Evolutionary conservation across 2,888 invertebrate genomes (phyloP).

Genomic region (Oscheius sp.): DNA sequence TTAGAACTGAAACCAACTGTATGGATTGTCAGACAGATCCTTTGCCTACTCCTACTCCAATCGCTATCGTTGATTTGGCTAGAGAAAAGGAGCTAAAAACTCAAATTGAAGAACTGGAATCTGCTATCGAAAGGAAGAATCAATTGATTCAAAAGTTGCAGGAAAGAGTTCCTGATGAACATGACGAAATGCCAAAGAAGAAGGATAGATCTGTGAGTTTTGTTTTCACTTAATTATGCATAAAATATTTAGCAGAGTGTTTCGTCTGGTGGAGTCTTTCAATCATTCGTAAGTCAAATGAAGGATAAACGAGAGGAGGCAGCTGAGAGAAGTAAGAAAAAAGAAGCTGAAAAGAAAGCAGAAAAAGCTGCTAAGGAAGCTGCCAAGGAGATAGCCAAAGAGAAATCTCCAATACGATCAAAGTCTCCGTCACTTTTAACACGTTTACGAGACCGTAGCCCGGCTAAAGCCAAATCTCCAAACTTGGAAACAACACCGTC

Average conservation of each 20-base stretch:
- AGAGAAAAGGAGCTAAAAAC: slow-evolving; percentile 37
- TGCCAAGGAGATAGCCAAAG: slow-evolving; percentile 52
- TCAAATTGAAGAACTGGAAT: slow-evolving; percentile 51
- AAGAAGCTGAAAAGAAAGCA: slow-evolving; percentile 54
- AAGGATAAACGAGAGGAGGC: slow-evolving; percentile 49
- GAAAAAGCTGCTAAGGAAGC: slow-evolving; percentile 53
- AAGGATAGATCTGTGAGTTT: slow-evolving; percentile 52
- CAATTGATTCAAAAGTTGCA: slow-evolving; percentile 49
- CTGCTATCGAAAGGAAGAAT: slow-evolving; percentile 42
- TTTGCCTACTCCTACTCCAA: slow-evolving; percentile 22
- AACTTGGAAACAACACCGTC: slow-evolving; percentile 56
- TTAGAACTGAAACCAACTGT: neutral
- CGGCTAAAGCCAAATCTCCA: slow-evolving; percentile 58
- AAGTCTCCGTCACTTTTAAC: slow-evolving; percentile 63
- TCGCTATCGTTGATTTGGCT: slow-evolving; percentile 40
- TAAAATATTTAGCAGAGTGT: slow-evolving; percentile 40
- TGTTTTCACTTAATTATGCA: neutral
- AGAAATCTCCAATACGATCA: slow-evolving; percentile 50
- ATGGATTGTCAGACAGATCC: slow-evolving; percentile 33
- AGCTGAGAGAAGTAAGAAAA: slow-evolving; percentile 47
- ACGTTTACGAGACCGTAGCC: slow-evolving; percentile 61
- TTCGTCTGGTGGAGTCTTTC: slow-evolving; percentile 53
- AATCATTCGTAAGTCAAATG: slow-evolving; percentile 59
- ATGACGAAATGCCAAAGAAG: slow-evolving; percentile 41
- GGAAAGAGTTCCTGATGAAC: slow-evolving; percentile 44